Conservation (phyloP, 2,113 vertebrate species). For the Laticauda colubrina region DNA sequence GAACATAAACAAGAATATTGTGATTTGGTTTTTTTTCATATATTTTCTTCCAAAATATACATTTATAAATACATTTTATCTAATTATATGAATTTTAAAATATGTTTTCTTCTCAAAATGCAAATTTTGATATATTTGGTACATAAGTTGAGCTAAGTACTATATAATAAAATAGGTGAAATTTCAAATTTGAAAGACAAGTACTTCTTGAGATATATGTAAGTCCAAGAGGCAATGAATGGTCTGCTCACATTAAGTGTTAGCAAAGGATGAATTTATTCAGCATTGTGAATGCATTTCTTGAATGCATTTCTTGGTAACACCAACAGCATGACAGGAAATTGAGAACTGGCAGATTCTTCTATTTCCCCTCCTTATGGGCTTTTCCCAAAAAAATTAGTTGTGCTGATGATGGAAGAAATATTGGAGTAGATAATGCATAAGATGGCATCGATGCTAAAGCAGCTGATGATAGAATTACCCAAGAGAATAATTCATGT, state of each 20-base stretch:
- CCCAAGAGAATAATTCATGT: conserved; percentile 60
- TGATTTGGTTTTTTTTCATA: not conserved
- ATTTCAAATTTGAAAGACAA: not conserved
- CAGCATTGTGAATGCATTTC: not conserved
- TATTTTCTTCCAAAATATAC: not conserved
- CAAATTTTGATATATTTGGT: not conserved
- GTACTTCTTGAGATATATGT: not conserved
- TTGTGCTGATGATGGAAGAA: conserved; percentile 34
- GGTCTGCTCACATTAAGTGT: not conserved
- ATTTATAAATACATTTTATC: not conserved
- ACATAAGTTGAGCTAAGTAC: not conserved
- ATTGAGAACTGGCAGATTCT: not conserved
- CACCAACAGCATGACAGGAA: not conserved
- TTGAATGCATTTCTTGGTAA: not conserved
- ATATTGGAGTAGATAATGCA: conserved; percentile 47
- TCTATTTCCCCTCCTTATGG: not conserved
- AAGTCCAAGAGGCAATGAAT: not conserved
- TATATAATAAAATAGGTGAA: not conserved
- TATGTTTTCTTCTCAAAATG: not conserved
- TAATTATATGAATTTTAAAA: not conserved
- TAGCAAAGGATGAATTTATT: not conserved
- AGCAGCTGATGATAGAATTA: conserved; percentile 61
- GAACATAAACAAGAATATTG: not conserved
- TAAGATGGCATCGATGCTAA: conserved; percentile 35
- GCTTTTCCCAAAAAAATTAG: not conserved